Conservation (phyloP, 1,140 invertebrate genomes). For the Sarcophaga peregrina region DNA sequence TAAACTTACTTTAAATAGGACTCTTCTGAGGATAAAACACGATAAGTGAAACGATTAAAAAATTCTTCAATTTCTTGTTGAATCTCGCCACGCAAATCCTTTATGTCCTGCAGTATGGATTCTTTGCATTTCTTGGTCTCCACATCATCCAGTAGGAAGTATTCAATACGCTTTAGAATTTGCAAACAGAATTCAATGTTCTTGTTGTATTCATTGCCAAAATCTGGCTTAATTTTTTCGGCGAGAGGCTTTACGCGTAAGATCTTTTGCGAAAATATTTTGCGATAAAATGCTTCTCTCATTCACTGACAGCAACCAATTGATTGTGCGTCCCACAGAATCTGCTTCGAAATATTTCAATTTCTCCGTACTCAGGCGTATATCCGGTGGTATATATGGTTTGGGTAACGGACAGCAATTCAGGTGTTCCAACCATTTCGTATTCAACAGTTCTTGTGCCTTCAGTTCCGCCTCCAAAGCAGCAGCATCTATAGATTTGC, state of each 20-base stretch:
- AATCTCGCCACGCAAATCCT: background rate
- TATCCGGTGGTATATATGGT: slow-evolving; percentile 52
- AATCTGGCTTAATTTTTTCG: slow-evolving; percentile 41
- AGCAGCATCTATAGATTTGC: background rate
- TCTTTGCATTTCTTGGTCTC: slow-evolving; percentile 41
- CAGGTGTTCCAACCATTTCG: slow-evolving; percentile 51
- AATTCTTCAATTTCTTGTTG: slow-evolving; percentile 38
- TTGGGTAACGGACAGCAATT: slow-evolving; percentile 56
- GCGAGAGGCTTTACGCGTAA: slow-evolving; percentile 49
- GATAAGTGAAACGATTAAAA: slow-evolving; percentile 57
- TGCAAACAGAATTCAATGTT: slow-evolving; percentile 47
- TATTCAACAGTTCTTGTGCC: background rate
- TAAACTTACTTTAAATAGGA: slow-evolving; percentile 57
- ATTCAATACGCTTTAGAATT: slow-evolving; percentile 37
- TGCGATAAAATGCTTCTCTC: slow-evolving; percentile 54
- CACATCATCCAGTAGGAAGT: slow-evolving; percentile 40
- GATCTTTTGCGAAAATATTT: slow-evolving; percentile 47
- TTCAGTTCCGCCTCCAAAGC: background rate
- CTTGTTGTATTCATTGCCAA: slow-evolving; percentile 48
- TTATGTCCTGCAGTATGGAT: slow-evolving; percentile 38
- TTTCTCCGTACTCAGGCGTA: slow-evolving; percentile 53
- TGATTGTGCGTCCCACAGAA: slow-evolving; percentile 43
- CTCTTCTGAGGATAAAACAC: slow-evolving; percentile 53
- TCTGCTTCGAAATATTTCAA: slow-evolving; percentile 48
- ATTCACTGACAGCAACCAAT: slow-evolving; percentile 56